phyloP scores from a whole-genome alignment of 2,113 vertebrate species.

The Phoenicopterus ruber region DNA sequence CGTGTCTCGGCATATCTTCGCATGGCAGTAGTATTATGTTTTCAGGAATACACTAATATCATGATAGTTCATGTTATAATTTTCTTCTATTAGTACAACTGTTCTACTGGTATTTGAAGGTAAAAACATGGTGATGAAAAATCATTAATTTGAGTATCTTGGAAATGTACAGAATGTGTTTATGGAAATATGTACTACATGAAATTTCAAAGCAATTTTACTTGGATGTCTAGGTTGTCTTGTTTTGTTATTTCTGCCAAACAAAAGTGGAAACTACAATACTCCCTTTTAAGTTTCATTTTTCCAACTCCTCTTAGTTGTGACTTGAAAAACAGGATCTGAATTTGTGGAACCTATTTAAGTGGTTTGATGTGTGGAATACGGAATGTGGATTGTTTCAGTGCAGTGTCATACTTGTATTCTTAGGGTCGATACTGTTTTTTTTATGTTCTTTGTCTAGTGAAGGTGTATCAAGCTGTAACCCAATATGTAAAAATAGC shows the following conservation, averaged over 20 bases:
- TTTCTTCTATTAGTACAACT: not conserved
- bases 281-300: not conserved
- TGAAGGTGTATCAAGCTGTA: not conserved
- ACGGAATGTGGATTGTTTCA: not conserved
- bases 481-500: not conserved
- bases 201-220: not conserved
- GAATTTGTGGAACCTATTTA: not conserved
- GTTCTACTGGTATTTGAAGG: not conserved
- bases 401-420: not conserved
- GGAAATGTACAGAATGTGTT: not conserved
- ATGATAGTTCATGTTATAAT: not conserved
- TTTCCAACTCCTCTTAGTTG: not conserved
- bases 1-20: not conserved
- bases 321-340: too few relatives aligned
- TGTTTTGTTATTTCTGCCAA: not conserved
- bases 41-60: not conserved
- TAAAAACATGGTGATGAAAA: not conserved
- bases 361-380: not conserved
- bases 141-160: not conserved
- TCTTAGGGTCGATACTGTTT: not conserved
- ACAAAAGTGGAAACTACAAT: not conserved
- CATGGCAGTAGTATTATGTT: not conserved
- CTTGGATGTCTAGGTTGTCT: not conserved
- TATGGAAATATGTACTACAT: not conserved
- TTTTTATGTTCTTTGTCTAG: not conserved